phyloP scores from a whole-genome alignment of 2,113 vertebrate species.

The Pygathrix nemaeus region DNA sequence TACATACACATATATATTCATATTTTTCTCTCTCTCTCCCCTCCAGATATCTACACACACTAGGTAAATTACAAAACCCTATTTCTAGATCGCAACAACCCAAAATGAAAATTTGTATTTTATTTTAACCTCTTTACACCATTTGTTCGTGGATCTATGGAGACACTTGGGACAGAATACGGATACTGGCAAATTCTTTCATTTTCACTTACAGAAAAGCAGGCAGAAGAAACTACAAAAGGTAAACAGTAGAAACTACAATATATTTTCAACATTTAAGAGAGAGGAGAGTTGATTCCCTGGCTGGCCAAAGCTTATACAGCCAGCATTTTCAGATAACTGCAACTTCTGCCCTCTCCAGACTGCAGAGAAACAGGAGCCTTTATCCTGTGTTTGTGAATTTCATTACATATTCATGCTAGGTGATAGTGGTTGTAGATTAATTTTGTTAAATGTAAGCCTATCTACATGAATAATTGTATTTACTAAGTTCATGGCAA shows the following conservation, averaged over 20 bases:
- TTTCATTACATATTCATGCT: conserved; percentile 41
- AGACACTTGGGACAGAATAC: neutral
- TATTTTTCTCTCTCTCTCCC: no score
- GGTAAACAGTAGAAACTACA: neutral
- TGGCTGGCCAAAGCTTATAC: neutral
- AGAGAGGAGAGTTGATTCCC: neutral
- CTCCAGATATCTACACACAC: neutral
- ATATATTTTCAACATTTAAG: neutral
- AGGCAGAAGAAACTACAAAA: conserved; percentile 14
- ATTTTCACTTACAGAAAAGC: neutral
- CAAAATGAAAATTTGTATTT: conserved; percentile 4
- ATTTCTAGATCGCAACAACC: neutral
- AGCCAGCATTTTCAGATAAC: neutral
- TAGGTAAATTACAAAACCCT: neutral
- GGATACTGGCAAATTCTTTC: neutral
- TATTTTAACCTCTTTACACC: neutral
- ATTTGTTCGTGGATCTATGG: neutral
- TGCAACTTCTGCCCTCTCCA: neutral
- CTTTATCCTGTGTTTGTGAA: neutral
- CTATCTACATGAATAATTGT: conserved; percentile 37
- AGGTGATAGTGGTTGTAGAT: conserved; percentile 30
- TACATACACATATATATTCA: neutral
- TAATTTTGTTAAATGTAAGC: conserved; percentile 47
- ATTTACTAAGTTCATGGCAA: conserved; percentile 57
- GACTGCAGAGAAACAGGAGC: neutral